phyloP scores from a whole-genome alignment of 2,113 vertebrate genomes.

The Indicator maculatus region DNA sequence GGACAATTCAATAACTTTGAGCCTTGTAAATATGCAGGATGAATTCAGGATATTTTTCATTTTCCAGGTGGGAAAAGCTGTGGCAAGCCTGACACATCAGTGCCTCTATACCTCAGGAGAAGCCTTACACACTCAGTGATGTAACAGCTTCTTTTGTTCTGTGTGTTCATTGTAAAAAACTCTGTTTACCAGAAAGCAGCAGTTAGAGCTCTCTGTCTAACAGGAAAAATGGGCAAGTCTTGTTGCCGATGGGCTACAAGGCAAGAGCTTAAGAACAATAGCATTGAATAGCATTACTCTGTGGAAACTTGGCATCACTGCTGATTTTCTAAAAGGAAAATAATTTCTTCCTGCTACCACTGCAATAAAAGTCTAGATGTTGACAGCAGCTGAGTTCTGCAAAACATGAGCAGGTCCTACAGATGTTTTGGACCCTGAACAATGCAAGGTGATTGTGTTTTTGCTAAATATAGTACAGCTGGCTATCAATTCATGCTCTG shows the following conservation, averaged over 20 bases:
- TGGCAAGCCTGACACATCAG: background rate
- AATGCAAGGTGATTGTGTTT: background rate
- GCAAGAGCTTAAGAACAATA: background rate
- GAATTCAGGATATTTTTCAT: background rate
- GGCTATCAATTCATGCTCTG: background rate
- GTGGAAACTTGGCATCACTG: background rate
- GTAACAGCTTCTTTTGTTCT: background rate
- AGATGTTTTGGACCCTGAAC: background rate
- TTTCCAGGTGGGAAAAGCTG: background rate
- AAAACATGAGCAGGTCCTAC: background rate
- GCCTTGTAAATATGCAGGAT: background rate
- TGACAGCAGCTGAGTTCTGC: background rate
- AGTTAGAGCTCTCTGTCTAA: background rate
- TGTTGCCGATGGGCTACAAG: background rate
- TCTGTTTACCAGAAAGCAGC: background rate
- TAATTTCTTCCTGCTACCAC: background rate
- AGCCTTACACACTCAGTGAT: background rate
- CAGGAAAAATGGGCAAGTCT: background rate
- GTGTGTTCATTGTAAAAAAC: background rate
- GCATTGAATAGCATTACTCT: background rate
- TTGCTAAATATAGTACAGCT: background rate
- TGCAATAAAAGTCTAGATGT: background rate
- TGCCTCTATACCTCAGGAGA: background rate
- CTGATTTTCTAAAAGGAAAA: background rate
- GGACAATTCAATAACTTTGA: background rate